Evolutionary conservation across 2,797 vertebrate species (phyloP).

Genomic region (Ciconia nigra): DNA sequence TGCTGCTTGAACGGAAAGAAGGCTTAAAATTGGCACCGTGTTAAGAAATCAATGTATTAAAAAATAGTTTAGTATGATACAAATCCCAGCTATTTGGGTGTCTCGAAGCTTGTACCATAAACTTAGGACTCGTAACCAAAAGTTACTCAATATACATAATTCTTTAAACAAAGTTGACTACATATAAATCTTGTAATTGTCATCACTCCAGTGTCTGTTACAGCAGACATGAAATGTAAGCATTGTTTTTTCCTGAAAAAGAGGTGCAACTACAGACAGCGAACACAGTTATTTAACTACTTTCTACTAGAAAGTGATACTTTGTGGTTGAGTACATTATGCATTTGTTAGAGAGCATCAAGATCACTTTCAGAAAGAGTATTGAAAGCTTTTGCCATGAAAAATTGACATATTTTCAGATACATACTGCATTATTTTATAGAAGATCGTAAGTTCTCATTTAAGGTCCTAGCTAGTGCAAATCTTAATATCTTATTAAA

Average conservation of each 20-base stretch:
- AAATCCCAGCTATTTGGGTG: background rate
- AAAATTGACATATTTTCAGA: background rate
- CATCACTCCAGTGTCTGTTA: background rate
- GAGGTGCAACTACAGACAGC: background rate
- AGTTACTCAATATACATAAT: background rate
- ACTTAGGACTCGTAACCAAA: background rate
- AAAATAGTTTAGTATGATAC: background rate
- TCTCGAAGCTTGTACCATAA: background rate
- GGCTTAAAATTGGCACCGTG: background rate
- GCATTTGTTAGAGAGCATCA: background rate
- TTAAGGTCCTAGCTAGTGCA: background rate
- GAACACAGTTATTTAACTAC: background rate
- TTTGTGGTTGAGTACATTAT: background rate
- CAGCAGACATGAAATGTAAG: background rate
- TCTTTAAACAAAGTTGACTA: background rate
- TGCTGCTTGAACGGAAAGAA: background rate
- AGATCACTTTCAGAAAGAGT: background rate
- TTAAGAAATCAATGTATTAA: background rate
- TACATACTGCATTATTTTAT: background rate
- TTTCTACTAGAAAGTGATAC: background rate
- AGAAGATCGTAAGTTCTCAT: background rate
- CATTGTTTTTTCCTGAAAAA: background rate
- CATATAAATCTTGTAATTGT: background rate
- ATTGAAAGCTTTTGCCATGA: background rate
- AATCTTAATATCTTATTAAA: background rate